Conservation (phyloP, 2,113 vertebrate genomes). For the Strix uralensis region DNA sequence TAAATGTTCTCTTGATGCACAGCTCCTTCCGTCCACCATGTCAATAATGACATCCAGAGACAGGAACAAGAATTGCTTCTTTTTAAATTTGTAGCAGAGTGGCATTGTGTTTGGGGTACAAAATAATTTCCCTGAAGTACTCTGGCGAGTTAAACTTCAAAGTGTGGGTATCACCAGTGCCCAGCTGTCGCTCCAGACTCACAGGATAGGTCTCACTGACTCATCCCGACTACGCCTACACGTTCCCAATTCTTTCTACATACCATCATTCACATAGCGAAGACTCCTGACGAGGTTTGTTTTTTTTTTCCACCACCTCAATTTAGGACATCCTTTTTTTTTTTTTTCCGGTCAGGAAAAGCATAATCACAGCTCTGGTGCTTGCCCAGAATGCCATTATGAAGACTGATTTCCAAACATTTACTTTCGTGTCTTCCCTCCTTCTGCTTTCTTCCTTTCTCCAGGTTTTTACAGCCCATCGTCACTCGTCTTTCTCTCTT, state of each 20-base stretch:
- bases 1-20: neutral
- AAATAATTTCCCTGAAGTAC: neutral
- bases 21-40: neutral
- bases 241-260: neutral
- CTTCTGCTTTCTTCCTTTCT: neutral
- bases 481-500: neutral
- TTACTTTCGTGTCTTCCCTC: neutral
- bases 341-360: neutral
- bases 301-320: neutral
- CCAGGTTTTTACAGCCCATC: neutral
- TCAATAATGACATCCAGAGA: neutral
- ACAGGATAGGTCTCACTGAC: neutral
- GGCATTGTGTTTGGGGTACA: neutral
- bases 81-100: accelerated
- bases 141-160: accelerated
- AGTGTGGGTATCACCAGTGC: neutral
- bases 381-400: neutral
- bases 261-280: neutral
- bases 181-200: neutral
- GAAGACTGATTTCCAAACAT: neutral
- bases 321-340: neutral
- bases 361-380: neutral
- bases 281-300: neutral
- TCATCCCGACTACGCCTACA: constrained; percentile 1
- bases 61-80: neutral